Percentiles rank a stretch among this genome's conserved stretches.
phyloP scores from a whole-genome alignment of 2,113 vertebrate species.

The Dinomys branickii region DNA sequence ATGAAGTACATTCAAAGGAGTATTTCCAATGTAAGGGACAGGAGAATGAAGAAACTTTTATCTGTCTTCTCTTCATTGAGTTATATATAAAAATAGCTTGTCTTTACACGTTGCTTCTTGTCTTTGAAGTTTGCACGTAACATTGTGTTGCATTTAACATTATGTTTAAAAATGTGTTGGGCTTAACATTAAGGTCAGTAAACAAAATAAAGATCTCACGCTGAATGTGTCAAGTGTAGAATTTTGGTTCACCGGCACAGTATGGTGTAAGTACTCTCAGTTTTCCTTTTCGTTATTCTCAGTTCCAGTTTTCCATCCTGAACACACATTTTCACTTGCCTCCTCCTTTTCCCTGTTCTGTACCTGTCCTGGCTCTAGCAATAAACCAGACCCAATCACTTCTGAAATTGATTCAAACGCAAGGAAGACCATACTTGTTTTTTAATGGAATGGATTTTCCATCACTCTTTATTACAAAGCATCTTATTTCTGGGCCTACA shows the following conservation, averaged over 20 bases:
- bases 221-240: conserved; percentile 15
- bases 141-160: conserved; percentile 4
- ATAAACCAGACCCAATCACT: conserved; percentile 3
- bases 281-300: conserved; percentile 7
- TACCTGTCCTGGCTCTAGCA: background rate
- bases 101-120: conserved; percentile 4
- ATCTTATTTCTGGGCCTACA: conserved; percentile 51
- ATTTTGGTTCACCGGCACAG: conserved; percentile 23
- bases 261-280: background rate
- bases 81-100: conserved; percentile 18
- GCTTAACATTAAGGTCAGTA: conserved; percentile 27
- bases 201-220: conserved; percentile 24
- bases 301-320: background rate
- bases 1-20: background rate
- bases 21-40: conserved; percentile 26
- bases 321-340: background rate
- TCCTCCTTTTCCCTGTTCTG: conserved; percentile 17
- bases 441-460: conserved; percentile 58
- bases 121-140: conserved; percentile 54
- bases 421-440: conserved; percentile 56
- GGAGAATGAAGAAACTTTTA: background rate
- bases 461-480: conserved; percentile 69
- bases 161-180: conserved; percentile 12
- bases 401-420: conserved; percentile 56
- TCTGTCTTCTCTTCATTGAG: conserved; percentile 11